Conservation (phyloP, 2,888 invertebrate genomes). For the Drosophila melanosoma region DNA sequence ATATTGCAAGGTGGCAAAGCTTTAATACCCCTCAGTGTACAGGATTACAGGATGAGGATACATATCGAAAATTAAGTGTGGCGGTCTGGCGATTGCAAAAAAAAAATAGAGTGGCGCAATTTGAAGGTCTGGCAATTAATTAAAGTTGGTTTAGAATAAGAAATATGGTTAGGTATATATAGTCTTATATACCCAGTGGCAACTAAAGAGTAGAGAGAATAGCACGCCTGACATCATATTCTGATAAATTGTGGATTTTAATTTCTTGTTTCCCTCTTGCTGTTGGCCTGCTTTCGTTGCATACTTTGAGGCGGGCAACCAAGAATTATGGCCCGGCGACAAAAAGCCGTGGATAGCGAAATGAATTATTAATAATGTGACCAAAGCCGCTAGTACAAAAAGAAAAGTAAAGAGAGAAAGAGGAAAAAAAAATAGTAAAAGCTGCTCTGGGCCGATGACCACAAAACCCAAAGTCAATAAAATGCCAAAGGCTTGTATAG, state of each 20-base stretch:
- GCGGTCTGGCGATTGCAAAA: no score
- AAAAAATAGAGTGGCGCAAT: no score
- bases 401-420: neutral
- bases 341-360: conserved; percentile 68
- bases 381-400: conserved; percentile 15
- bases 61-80: neutral
- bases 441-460: conserved; percentile 14
- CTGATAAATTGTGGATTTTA: conserved; percentile 60
- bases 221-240: conserved; percentile 6
- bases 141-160: no score
- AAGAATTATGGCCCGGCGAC: conserved; percentile 67
- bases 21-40: neutral
- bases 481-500: conserved; percentile 39
- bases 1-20: neutral
- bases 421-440: neutral
- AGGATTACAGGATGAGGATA: neutral
- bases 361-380: conserved; percentile 76
- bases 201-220: neutral
- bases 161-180: no score
- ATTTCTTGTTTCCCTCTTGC: conserved; percentile 10
- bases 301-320: conserved; percentile 63
- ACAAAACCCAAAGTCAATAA: conserved; percentile 41
- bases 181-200: conserved; percentile 4
- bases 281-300: conserved; percentile 46
- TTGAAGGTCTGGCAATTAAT: no score